Percentiles rank a stretch among this genome's conserved stretches.
Evolutionary conservation across 2,888 invertebrate genomes (phyloP).

Genomic region (Rambutsinella grinnellia): DNA sequence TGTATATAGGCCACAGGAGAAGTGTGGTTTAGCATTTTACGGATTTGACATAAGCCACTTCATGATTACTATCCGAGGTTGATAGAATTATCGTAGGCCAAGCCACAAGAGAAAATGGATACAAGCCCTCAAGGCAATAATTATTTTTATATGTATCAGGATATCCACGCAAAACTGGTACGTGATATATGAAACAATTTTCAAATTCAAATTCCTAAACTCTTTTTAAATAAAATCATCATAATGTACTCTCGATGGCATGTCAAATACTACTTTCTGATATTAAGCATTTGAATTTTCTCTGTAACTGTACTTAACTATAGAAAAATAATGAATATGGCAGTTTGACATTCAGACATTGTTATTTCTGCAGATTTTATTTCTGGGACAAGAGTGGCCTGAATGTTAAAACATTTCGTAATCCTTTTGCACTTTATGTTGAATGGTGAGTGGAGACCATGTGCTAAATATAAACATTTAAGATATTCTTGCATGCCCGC

Average conservation of each 20-base stretch:
- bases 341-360: constrained; percentile 38
- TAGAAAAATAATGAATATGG: constrained; percentile 17
- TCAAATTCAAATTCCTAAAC: background rate
- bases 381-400: constrained; percentile 39
- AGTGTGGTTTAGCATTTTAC: too few relatives aligned
- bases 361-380: constrained; percentile 10
- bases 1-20: constrained; percentile 3
- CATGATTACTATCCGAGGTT: background rate
- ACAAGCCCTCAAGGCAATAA: constrained; percentile 27
- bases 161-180: background rate
- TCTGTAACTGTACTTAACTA: constrained; percentile 40
- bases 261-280: too few relatives aligned
- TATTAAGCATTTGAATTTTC: too few relatives aligned
- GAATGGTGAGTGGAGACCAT: background rate
- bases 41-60: too few relatives aligned
- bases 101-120: background rate
- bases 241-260: constrained; percentile 8
- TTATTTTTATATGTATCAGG: constrained; percentile 13
- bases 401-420: constrained; percentile 1
- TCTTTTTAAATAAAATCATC: background rate
- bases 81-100: constrained; percentile 6
- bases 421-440: background rate
- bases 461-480: background rate
- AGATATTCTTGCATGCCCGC: background rate
- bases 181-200: background rate